Evolutionary conservation across 2,888 invertebrate genomes (phyloP), one percentile per base, ranked within the genome.

Genomic region (Pristionchus mayeri): DNA sequence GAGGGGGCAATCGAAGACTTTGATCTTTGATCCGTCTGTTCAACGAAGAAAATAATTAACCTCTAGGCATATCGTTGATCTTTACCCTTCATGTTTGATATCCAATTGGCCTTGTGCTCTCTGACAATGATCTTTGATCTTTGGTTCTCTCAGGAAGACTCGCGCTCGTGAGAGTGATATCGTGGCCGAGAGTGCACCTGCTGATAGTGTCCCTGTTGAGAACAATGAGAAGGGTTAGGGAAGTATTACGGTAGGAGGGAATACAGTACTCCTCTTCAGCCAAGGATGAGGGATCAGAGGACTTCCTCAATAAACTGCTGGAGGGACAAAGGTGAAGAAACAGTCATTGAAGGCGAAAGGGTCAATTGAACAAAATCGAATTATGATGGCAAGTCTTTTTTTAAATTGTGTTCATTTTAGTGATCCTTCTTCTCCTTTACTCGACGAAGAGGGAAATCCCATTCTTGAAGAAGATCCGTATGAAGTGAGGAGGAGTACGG

Each of bases 241-340:
- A 18, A 2, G 1, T n/a, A n/a, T n/a, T n/a, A n/a, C n/a, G n/a
- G n/a, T n/a, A n/a, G n/a, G n/a, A n/a, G n/a, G n/a, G n/a, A n/a
- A n/a, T n/a, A n/a, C n/a, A n/a, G n/a, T n/a, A n/a, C n/a, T n/a
- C n/a, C n/a, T n/a, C n/a, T n/a, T n/a, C n/a, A n/a, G n/a, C n/a
- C n/a, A n/a, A n/a, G n/a, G 9, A 27, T n/a, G 67, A 67, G 67
- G 67, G 67, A 11, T 67, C 67, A 13, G 67, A 67, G 40, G 67
- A 67, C 37, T 67, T 67, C 37, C 67, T 67, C 37, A 67, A 67
- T 34, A 18, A 11, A 67, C 30, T 67, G 18, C 21, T 67, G 37
- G 37, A 67, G 4, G 67, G 21, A 37, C 34, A 67, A 21, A 67
- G 67, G 37, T 34, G 30, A 9, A 60, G 24, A 24, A 6, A n/a